These are phyloP conservation scores for Andrena hattorfiana DNA, from an alignment of 2,888 invertebrate species.

Conservation along the genomic window DNA sequence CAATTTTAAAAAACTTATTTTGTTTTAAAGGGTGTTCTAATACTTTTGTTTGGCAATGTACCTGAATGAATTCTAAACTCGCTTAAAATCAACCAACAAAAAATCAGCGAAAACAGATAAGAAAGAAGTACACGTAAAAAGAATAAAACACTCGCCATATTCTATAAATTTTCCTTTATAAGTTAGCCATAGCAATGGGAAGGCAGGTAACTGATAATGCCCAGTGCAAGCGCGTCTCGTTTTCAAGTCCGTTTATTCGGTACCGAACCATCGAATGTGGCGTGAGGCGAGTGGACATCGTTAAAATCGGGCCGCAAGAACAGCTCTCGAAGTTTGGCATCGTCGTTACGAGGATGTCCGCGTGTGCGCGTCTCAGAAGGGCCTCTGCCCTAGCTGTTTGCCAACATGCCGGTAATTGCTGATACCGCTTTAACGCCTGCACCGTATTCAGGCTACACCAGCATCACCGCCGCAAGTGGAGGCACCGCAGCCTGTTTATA, in stretches of 20 bases:
- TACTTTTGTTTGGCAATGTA: too few relatives aligned
- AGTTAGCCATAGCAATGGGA: neutral
- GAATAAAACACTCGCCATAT: neutral
- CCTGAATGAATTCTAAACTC: neutral
- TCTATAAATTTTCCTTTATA: neutral
- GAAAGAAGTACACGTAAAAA: neutral
- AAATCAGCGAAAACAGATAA: neutral
- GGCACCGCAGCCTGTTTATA: slow-evolving; percentile 70
- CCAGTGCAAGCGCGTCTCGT: neutral
- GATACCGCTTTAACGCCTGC: slow-evolving; percentile 80
- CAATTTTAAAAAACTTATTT: too few relatives aligned
- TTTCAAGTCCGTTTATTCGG: slow-evolving; percentile 5
- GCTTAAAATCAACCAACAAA: neutral
- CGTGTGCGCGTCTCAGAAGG: slow-evolving; percentile 37
- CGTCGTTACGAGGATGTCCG: slow-evolving; percentile 41
- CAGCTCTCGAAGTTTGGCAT: slow-evolving; percentile 39
- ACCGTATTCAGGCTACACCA: slow-evolving; percentile 60
- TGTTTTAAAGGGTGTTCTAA: too few relatives aligned
- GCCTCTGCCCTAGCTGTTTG: slow-evolving; percentile 74
- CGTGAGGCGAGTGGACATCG: slow-evolving; percentile 12
- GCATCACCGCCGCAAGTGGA: slow-evolving; percentile 43
- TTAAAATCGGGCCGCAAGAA: slow-evolving; percentile 39
- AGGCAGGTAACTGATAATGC: neutral
- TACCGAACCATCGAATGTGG: slow-evolving; percentile 6
- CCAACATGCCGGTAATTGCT: slow-evolving; percentile 82